phyloP scores from a whole-genome alignment of 2,113 vertebrate species.

The Jacana jacana region DNA sequence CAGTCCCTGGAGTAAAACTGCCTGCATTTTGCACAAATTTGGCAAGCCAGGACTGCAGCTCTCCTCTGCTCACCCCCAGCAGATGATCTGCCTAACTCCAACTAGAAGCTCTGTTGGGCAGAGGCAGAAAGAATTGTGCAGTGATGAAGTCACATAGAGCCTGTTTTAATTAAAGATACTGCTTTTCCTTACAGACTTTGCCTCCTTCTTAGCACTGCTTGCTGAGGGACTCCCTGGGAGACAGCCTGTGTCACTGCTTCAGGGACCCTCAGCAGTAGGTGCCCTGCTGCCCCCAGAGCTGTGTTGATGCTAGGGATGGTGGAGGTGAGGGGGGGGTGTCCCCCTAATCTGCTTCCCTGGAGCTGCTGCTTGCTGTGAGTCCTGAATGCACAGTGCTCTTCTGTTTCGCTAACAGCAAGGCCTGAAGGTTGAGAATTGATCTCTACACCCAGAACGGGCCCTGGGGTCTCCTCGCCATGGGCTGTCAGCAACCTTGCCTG shows the following conservation, averaged over 20 bases:
- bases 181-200: not conserved
- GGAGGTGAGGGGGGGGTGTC: not conserved
- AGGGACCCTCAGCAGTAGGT: not conserved
- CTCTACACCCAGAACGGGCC: not conserved
- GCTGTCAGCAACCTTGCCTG: not conserved
- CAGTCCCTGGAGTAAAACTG: not conserved
- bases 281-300: not conserved
- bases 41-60: not conserved
- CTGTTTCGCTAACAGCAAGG: not conserved
- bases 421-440: not conserved
- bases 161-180: not conserved
- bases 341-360: not conserved
- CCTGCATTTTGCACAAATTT: not conserved
- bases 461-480: not conserved
- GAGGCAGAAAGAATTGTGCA: not conserved
- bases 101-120: not conserved
- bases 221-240: not conserved
- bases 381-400: not conserved
- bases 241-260: not conserved
- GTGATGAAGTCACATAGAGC: not conserved
- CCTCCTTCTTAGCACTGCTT: not conserved
- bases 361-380: not conserved
- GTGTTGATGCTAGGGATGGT: fast-evolving
- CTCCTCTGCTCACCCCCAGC: not conserved
- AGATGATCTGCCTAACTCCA: not conserved